phyloP scores from a whole-genome alignment of 2,888 invertebrate species.

The Listrodromus nycthemerus region DNA sequence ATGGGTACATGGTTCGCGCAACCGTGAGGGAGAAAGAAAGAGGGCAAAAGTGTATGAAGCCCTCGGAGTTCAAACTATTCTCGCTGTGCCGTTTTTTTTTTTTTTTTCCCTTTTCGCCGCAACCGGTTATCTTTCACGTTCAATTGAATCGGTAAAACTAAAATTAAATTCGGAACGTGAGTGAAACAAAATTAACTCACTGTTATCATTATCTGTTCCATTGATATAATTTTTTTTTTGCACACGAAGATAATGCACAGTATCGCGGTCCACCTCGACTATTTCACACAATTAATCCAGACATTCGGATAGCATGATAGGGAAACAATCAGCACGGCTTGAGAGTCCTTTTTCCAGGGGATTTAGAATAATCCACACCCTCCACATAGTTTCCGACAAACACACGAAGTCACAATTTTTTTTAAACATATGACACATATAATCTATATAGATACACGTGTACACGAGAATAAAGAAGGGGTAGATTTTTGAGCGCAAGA shows the following conservation, averaged over 20 bases:
- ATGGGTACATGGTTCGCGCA: not conserved
- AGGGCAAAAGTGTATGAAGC: constrained; percentile 53
- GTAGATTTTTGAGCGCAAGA: not conserved
- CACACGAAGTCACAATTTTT: not conserved
- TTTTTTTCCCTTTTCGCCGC: not conserved
- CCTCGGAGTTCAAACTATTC: constrained; percentile 38
- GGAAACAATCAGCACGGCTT: no score
- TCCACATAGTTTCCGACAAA: no score
- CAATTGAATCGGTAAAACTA: not conserved
- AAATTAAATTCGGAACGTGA: not conserved
- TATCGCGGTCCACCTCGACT: no score
- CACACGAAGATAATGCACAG: no score
- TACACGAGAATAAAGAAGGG: not conserved
- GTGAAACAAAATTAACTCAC: not conserved
- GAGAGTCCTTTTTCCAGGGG: no score
- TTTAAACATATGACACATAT: no score
- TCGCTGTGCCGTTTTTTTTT: constrained; percentile 22
- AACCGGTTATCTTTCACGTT: constrained; percentile 5
- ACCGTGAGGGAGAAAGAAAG: constrained; percentile 60
- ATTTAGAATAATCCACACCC: no score
- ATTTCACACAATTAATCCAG: no score
- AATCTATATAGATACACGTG: not conserved
- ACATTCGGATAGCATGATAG: no score
- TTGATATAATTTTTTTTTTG: no score
- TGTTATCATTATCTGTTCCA: no score